phyloP scores from a whole-genome alignment of 2,797 vertebrate species.

The Mormyrus proboscirostris region DNA sequence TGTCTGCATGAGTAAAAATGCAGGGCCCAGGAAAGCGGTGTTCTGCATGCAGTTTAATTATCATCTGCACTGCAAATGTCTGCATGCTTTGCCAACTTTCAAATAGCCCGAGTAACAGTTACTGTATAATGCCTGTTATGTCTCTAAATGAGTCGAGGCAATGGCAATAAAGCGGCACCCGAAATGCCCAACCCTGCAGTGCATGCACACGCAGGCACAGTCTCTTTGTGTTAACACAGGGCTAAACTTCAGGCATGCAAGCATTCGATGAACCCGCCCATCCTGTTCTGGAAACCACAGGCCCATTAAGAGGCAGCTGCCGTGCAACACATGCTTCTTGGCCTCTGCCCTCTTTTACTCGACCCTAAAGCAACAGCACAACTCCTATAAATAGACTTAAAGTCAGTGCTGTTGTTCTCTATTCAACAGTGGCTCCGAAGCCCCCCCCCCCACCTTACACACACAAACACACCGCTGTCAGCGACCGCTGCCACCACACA shows the following conservation, averaged over 20 bases:
- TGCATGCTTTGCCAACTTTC: background rate
- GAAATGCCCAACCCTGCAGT: background rate
- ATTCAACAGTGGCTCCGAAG: constrained; percentile 39
- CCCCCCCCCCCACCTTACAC: constrained; percentile 5
- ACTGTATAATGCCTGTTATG: background rate
- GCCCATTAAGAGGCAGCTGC: constrained; percentile 28
- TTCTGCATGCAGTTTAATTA: background rate
- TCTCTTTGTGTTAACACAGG: constrained; percentile 39
- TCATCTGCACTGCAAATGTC: background rate
- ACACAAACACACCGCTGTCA: constrained; percentile 24
- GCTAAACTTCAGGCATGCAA: constrained; percentile 46
- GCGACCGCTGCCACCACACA: constrained; percentile 25
- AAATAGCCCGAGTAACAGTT: background rate
- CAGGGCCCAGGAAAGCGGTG: background rate
- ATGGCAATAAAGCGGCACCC: background rate
- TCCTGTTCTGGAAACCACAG: constrained; percentile 61
- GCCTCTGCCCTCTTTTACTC: background rate
- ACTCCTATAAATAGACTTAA: constrained; percentile 39
- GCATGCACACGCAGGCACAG: background rate
- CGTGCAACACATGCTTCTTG: background rate
- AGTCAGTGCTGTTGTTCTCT: constrained; percentile 30
- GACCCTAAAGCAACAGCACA: constrained; percentile 27
- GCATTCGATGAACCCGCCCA: constrained; percentile 49
- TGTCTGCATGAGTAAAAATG: background rate
- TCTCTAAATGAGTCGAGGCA: background rate